Base-by-base conservation (phyloP, 2,888 invertebrate genomes). In the Mamestra brassicae region DNA sequence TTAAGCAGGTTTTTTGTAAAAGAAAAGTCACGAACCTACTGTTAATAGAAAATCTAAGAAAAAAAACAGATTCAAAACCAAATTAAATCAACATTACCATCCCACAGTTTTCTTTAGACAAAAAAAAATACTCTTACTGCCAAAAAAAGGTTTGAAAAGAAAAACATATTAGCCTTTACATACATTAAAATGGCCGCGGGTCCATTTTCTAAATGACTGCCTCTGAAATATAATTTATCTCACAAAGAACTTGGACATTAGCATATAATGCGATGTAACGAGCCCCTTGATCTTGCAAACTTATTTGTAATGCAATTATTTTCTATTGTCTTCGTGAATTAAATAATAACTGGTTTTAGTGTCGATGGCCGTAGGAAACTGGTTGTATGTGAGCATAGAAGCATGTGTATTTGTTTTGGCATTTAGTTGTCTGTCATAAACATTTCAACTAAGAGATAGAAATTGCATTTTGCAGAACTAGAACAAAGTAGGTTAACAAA, bases 241-340 rank as follows among this genome's bases (percentile, higher is more conserved):
- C 78, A 85, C 89, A 89, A 90, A 89, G 91, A 89, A 89, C 90
- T 89, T 86, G 86, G 88, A 87, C 87, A 92, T 92, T 93, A 89
- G 88, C 92, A 92, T 93, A 92, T 91, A 93, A 92, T 92, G 89
- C 90, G 80, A 78, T 88, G 86, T 91, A 90, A 91, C 90, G 89
- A 90, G 68, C 72, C 85, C 85, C 78, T 81, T 81, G 76, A 68
- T 70, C 71, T 82, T 83, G 73, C 83, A 58, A 75, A 82, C 80
- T 42, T 74, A 63, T 74, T 81, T 82, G 62, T 83, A 81, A 86
- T 85, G 81, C 76, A 84, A 89, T 88, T 75, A 77, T 87, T 87
- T 87, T 81, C 85, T 89, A 87, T 88, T 89, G 88, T 89, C 85
- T 88, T 62, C 58, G 34, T 61, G 64, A 69, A 71, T 81, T 64